Evolutionary conservation across 2,113 vertebrate species (phyloP).

Genomic region (Leucopsar rothschildi): DNA sequence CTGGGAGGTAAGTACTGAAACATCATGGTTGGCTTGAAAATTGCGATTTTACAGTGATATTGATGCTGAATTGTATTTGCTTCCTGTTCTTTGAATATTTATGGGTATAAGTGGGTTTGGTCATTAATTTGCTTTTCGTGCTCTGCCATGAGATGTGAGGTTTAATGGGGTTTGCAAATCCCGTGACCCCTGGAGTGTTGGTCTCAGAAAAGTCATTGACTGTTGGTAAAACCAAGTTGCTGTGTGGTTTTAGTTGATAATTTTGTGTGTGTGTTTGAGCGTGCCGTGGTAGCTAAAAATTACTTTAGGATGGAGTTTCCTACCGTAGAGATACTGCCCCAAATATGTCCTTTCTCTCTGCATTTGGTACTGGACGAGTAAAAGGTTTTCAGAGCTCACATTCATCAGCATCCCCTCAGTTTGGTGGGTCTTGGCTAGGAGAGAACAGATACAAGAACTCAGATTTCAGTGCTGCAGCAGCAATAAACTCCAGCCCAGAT

Average conservation of each 20-base stretch:
- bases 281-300: rapidly evolving
- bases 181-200: rapidly evolving
- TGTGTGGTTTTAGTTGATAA: neutral
- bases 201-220: neutral
- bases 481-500: rapidly evolving
- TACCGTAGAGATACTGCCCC: constrained; percentile 47
- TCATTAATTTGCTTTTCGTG: neutral
- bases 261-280: neutral
- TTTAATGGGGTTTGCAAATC: neutral
- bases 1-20: neutral
- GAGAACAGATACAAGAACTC: neutral
- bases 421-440: neutral
- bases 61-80: rapidly evolving
- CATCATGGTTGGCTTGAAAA: neutral
- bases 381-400: neutral
- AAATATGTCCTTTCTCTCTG: neutral
- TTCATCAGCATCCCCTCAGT: neutral
- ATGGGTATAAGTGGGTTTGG: neutral
- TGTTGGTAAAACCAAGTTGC: neutral
- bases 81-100: neutral
- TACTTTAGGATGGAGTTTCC: neutral
- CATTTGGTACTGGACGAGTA: constrained; percentile 38
- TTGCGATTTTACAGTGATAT: neutral
- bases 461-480: neutral
- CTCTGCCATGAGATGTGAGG: neutral